Evolutionary conservation across 2,888 invertebrate genomes (phyloP).

Genomic region (Conchocele bisecta): DNA sequence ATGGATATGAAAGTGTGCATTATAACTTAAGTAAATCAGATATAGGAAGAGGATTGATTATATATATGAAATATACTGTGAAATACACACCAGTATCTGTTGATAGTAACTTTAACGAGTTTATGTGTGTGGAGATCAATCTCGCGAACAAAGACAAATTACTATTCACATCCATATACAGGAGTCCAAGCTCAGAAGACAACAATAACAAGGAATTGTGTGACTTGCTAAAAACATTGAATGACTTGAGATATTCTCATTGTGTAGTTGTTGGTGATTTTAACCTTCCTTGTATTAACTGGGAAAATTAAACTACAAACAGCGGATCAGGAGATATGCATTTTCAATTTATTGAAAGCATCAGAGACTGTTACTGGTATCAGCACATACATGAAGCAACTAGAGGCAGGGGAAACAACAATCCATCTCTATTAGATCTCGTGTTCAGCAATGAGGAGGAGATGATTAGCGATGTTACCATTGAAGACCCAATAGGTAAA

Average conservation of each 20-base stretch:
- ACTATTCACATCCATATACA: not conserved
- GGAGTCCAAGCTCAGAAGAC: conserved; percentile 1
- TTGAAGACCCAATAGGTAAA: not conserved
- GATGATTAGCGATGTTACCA: not conserved
- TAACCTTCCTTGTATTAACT: conserved; percentile 10
- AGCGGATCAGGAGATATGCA: not conserved
- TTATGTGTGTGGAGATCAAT: not conserved
- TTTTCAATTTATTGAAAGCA: conserved; percentile 8
- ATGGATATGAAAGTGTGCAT: conserved; percentile 1
- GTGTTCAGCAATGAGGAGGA: not conserved
- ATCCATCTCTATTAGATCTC: not conserved
- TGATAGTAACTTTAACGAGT: not conserved
- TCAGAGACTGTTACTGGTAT: not conserved
- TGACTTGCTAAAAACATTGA: not conserved
- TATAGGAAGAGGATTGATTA: conserved; percentile 3
- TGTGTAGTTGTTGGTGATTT: not conserved
- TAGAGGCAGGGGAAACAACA: not conserved
- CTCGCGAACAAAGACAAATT: not conserved
- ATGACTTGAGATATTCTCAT: not conserved
- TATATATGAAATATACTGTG: not conserved
- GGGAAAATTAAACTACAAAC: not conserved
- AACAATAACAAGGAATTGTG: not conserved
- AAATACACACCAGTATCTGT: not conserved
- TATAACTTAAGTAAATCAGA: not conserved
- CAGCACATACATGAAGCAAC: conserved; percentile 1